Conservation (phyloP, 2,113 vertebrate genomes). For the Oreotrochilus melanogaster region DNA sequence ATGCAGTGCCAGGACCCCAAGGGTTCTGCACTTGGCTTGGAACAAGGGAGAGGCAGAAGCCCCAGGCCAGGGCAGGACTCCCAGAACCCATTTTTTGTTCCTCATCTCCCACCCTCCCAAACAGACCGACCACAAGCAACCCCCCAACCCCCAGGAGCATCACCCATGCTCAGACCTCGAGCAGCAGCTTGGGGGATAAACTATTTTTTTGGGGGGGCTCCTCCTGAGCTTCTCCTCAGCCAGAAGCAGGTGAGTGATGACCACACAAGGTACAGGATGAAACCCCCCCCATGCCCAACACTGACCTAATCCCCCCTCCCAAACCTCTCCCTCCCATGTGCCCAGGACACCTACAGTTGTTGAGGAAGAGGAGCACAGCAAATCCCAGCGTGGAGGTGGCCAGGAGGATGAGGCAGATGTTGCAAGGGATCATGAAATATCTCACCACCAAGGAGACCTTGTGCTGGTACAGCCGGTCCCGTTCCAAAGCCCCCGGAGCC, state of each 20-base stretch:
- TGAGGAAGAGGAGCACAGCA: constrained; percentile 95
- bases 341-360: constrained; percentile 89
- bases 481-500: constrained; percentile 76
- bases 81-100: not conserved
- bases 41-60: not conserved
- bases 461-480: constrained; percentile 89
- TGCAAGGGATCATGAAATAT: constrained; percentile 97
- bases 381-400: constrained; percentile 92
- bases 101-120: accelerated
- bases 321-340: not conserved
- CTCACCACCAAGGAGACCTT: constrained; percentile 95
- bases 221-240: not conserved
- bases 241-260: not conserved
- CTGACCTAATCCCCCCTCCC: not conserved
- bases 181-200: not conserved
- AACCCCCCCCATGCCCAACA: accelerated
- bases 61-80: not conserved
- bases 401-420: constrained; percentile 96
- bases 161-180: not conserved
- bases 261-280: accelerated
- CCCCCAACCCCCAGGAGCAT: not conserved
- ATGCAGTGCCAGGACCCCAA: accelerated
- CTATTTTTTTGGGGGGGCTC: not conserved
- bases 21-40: not conserved
- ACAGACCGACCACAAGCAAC: accelerated